phyloP scores from a whole-genome alignment of 2,797 vertebrate genomes.

The Arnoldichthys spilopterus region DNA sequence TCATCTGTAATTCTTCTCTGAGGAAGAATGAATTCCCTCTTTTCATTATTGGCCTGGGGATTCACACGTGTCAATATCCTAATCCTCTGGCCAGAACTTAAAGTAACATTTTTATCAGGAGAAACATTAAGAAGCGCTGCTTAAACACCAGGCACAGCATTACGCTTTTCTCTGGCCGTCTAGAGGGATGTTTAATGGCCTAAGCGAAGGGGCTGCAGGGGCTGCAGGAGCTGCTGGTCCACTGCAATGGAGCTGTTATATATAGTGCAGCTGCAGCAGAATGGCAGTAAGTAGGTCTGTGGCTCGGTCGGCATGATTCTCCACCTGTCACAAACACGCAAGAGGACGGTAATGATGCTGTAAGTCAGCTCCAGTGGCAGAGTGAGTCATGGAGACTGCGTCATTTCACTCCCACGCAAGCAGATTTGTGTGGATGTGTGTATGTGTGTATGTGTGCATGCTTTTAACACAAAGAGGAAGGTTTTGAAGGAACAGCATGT shows the following conservation, averaged over 20 bases:
- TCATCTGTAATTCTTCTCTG: background rate
- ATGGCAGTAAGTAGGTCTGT: background rate
- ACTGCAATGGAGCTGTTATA: slow-evolving; percentile 6
- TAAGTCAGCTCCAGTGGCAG: slow-evolving; percentile 59
- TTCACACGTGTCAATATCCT: background rate
- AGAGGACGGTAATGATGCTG: slow-evolving; percentile 56
- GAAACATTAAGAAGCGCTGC: slow-evolving; percentile 5
- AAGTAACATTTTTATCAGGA: background rate
- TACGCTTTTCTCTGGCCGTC: background rate
- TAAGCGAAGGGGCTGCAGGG: background rate
- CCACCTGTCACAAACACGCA: slow-evolving; percentile 49
- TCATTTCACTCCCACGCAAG: slow-evolving; percentile 68
- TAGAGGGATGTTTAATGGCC: slow-evolving; percentile 1
- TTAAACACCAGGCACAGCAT: background rate
- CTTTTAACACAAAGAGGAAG: slow-evolving; percentile 29
- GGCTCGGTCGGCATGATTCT: slow-evolving; percentile 20
- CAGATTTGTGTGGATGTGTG: slow-evolving; percentile 14
- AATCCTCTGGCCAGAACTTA: background rate
- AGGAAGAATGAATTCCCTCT: background rate
- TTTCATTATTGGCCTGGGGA: background rate
- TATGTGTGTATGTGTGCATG: slow-evolving; percentile 42
- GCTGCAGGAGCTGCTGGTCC: background rate
- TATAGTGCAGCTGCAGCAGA: slow-evolving; percentile 8
- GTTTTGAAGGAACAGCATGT: slow-evolving; percentile 36
- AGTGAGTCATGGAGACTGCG: slow-evolving; percentile 74